Conservation (phyloP, 2,797 vertebrate genomes). For the Pseudomugil tenellus region DNA sequence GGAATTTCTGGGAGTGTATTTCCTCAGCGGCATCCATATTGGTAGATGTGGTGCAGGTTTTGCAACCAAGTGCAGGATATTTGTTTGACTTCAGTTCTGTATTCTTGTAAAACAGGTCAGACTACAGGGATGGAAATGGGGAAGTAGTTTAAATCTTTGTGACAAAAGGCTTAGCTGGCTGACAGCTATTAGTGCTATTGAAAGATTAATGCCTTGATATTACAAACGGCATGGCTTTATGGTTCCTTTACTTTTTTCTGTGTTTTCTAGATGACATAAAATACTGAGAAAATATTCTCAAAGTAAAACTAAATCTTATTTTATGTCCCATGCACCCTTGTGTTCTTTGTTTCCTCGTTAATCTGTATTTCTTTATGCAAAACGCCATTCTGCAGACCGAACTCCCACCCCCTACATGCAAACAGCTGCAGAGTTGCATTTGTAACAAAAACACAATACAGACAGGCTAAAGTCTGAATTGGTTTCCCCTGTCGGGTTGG, state of each 20-base stretch:
- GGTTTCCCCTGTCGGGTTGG: background rate
- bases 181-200: no score
- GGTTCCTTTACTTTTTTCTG: background rate
- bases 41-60: background rate
- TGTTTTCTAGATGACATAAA: background rate
- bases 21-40: background rate
- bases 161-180: background rate
- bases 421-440: background rate
- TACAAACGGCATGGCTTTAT: background rate
- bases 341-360: background rate
- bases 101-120: background rate
- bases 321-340: background rate
- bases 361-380: background rate
- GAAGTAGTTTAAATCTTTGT: background rate
- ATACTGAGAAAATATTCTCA: background rate
- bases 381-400: constrained; percentile 9
- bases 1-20: background rate
- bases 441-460: background rate
- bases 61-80: constrained; percentile 1
- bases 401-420: background rate
- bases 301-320: background rate
- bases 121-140: background rate
- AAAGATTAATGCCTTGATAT: no score
- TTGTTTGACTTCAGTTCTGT: no score
- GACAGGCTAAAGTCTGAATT: background rate